A percentile compares a stretch with the other conserved stretches of the same genome.
Evolutionary conservation across 2,888 invertebrate species (phyloP).

Genomic region (Plemyria rubiginata): DNA sequence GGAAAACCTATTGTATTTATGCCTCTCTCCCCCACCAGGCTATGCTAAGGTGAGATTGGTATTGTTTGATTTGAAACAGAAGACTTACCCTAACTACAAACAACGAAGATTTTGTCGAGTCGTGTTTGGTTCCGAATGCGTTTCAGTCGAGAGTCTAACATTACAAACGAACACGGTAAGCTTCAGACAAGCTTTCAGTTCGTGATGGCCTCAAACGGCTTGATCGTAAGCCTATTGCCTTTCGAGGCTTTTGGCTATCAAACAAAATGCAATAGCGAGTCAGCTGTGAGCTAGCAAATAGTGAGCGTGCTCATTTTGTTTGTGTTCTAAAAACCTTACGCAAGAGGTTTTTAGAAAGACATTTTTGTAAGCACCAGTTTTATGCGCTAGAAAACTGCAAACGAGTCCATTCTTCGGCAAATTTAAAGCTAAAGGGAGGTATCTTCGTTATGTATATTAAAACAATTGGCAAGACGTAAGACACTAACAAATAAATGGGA

Average conservation of each 20-base stretch:
- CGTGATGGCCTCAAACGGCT: constrained; percentile 28
- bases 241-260: constrained; percentile 23
- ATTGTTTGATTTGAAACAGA: too few species aligned
- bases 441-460: neutral
- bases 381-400: neutral
- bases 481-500: neutral
- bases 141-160: constrained; percentile 19
- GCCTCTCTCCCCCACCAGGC: too few species aligned
- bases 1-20: too few species aligned
- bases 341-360: neutral
- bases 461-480: too few species aligned
- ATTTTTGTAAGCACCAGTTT: neutral
- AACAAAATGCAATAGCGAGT: constrained; percentile 28
- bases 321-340: too few species aligned
- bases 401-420: neutral
- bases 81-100: constrained; percentile 3
- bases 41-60: too few species aligned
- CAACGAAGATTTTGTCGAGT: constrained; percentile 12
- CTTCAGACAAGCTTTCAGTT: constrained; percentile 21
- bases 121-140: constrained; percentile 4
- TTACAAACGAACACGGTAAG: constrained; percentile 26
- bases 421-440: neutral
- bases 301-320: constrained; percentile 4
- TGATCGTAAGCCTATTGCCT: constrained; percentile 29
- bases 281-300: constrained; percentile 19